Evolutionary conservation across 2,113 vertebrate genomes (phyloP).

Genomic region (Carassius gibelio): DNA sequence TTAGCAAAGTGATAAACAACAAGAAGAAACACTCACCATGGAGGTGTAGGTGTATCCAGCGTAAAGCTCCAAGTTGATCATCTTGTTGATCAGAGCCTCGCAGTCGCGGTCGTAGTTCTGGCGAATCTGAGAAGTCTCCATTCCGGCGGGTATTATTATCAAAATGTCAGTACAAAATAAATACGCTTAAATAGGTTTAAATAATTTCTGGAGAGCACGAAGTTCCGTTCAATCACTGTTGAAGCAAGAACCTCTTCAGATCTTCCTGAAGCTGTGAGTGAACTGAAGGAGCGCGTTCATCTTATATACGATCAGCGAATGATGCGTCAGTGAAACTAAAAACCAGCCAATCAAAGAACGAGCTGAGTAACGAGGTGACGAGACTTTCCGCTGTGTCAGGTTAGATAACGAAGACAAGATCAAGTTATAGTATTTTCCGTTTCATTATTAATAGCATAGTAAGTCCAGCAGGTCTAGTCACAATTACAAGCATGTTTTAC

Average conservation of each 20-base stretch:
- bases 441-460: no score
- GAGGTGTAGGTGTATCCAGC: constrained; percentile 88
- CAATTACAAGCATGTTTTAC: no score
- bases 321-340: neutral
- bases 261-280: constrained; percentile 29
- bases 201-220: neutral
- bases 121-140: constrained; percentile 77
- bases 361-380: neutral
- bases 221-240: constrained; percentile 88
- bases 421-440: no score
- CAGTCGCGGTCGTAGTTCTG: constrained; percentile 91
- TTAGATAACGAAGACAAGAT: no score
- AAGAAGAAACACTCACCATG: constrained; percentile 74
- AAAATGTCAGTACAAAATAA: neutral
- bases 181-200: no score
- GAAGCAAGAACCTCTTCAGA: constrained; percentile 74
- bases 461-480: no score
- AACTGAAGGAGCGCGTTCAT: rapidly evolving
- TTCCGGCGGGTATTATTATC: neutral
- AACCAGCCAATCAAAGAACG: neutral
- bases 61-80: constrained; percentile 90
- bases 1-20: no score
- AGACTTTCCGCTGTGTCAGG: neutral
- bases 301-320: constrained; percentile 56
- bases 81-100: constrained; percentile 86